Percentiles rank a stretch among this genome's conserved stretches.
Evolutionary conservation across 2,113 vertebrate genomes (phyloP).

Genomic region (Alosa alosa): DNA sequence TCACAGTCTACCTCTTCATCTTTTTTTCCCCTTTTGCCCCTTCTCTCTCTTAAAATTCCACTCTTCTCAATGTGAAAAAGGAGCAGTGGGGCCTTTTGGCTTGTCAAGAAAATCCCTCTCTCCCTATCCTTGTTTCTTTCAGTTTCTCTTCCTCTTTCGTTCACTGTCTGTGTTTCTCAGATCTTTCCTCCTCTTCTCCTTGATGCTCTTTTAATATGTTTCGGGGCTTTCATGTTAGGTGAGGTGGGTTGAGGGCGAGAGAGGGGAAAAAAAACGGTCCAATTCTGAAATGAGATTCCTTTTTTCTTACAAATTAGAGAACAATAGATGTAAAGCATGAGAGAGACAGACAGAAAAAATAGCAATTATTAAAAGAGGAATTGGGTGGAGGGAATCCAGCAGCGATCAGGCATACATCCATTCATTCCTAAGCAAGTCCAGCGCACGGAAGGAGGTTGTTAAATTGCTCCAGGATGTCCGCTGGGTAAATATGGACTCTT

Average conservation of each 20-base stretch:
- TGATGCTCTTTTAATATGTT: conserved; percentile 57
- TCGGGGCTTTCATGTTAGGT: conserved; percentile 47
- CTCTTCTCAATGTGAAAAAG: neutral
- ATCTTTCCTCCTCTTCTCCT: conserved; percentile 45
- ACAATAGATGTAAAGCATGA: neutral
- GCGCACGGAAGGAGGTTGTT: neutral
- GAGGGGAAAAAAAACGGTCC: neutral
- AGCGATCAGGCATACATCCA: conserved; percentile 9
- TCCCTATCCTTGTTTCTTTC: conserved; percentile 29
- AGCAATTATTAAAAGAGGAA: conserved; percentile 5
- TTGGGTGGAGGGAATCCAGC: neutral
- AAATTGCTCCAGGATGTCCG: neutral
- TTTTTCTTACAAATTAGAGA: conserved; percentile 15
- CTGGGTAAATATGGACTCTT: conserved; percentile 18
- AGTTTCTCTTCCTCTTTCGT: conserved; percentile 21
- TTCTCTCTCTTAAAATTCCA: conserved; percentile 15
- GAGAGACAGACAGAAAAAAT: neutral
- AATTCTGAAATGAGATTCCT: conserved; percentile 7
- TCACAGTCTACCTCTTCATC: conserved; percentile 19
- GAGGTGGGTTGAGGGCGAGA: neutral
- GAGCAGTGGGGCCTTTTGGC: neutral
- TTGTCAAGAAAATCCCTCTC: conserved; percentile 4
- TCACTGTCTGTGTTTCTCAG: conserved; percentile 7
- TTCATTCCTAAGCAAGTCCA: neutral
- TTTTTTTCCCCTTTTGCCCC: neutral